phyloP scores from a whole-genome alignment of 2,888 invertebrate species.

The Amitus sp. region DNA sequence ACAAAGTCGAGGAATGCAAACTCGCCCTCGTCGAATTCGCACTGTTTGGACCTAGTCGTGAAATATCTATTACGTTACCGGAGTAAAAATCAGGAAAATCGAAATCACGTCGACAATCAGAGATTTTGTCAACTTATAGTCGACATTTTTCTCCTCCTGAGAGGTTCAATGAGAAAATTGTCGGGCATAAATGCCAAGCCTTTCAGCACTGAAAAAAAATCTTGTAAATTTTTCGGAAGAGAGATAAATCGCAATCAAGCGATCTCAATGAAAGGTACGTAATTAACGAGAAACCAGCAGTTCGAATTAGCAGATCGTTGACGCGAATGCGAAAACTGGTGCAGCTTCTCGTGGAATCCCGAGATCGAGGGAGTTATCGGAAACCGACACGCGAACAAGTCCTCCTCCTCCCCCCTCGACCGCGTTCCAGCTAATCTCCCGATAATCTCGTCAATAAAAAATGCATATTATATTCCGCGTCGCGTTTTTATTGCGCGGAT shows the following conservation, averaged over 20 bases:
- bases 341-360: slow-evolving; percentile 17
- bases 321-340: slow-evolving; percentile 27
- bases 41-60: no score
- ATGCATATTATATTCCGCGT: neutral
- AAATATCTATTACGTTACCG: no score
- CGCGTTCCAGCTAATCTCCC: slow-evolving; percentile 24
- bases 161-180: no score
- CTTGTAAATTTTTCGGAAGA: neutral
- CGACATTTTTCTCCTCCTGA: no score
- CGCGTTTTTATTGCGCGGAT: no score
- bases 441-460: slow-evolving; percentile 10
- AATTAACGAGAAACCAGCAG: slow-evolving; percentile 36
- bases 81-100: no score
- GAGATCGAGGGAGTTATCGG: slow-evolving; percentile 19
- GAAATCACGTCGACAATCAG: no score
- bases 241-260: neutral
- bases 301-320: slow-evolving; percentile 36
- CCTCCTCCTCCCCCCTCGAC: slow-evolving; percentile 12
- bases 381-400: slow-evolving; percentile 10
- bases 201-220: no score
- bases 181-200: no score
- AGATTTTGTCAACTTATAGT: no score
- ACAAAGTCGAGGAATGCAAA: no score
- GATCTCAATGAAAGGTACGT: neutral
- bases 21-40: no score